Evolutionary conservation across 2,888 invertebrate species (phyloP).

Genomic region (Aelia acuminata): DNA sequence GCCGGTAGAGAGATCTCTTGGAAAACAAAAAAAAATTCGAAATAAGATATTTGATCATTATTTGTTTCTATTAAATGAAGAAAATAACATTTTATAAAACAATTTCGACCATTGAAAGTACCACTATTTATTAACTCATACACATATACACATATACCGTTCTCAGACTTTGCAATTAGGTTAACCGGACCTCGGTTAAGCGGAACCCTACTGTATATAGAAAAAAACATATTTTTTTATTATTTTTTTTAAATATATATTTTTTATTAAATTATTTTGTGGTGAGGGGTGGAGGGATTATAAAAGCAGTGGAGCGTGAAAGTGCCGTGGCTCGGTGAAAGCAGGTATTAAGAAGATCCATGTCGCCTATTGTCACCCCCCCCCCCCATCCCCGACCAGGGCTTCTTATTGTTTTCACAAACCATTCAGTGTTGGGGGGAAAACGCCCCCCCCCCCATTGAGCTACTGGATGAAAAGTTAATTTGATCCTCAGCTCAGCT

Average conservation of each 20-base stretch:
- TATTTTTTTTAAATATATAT: too few relatives aligned
- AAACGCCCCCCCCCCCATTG: not conserved
- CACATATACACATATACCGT: too few relatives aligned
- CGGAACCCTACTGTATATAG: not conserved
- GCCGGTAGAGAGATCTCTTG: too few relatives aligned
- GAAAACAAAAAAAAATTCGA: too few relatives aligned
- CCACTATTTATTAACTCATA: too few relatives aligned
- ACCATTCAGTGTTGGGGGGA: not conserved
- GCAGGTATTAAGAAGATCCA: not conserved
- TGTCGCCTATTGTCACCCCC: not conserved
- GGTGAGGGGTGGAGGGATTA: not conserved
- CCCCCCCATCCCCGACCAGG: too few relatives aligned
- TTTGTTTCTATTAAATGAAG: too few relatives aligned
- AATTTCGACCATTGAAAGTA: too few relatives aligned
- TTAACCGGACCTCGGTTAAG: too few relatives aligned
- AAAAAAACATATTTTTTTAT: not conserved
- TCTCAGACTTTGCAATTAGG: too few relatives aligned
- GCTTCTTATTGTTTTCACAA: conserved; percentile 32
- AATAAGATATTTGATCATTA: too few relatives aligned
- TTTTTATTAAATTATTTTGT: not conserved
- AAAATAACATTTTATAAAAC: too few relatives aligned
- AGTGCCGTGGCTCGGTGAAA: not conserved
- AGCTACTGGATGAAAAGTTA: conserved; percentile 16
- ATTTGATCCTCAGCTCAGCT: not conserved
- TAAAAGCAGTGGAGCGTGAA: conserved; percentile 11